Evolutionary conservation across 2,888 invertebrate species (phyloP).

Genomic region (Willowsia nigromaculata): DNA sequence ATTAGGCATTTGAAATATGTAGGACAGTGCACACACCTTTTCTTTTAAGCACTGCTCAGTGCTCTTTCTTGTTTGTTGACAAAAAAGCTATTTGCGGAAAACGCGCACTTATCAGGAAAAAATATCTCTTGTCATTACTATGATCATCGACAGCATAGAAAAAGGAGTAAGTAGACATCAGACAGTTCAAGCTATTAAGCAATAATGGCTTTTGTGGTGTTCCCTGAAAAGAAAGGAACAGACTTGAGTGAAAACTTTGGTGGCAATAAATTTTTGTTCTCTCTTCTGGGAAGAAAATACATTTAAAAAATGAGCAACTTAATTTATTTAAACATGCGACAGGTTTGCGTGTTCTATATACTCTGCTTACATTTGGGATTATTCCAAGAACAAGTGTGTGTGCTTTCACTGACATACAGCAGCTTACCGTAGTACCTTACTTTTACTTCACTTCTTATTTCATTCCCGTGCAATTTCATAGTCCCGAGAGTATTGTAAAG

Average conservation of each 20-base stretch:
- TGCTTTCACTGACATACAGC: neutral
- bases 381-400: neutral
- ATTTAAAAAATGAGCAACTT: neutral
- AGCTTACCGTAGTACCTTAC: too few species aligned
- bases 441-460: neutral
- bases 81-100: neutral
- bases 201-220: neutral
- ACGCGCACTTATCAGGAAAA: neutral
- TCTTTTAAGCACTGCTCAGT: neutral
- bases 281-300: neutral
- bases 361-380: neutral
- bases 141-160: neutral
- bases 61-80: neutral
- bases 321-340: constrained; percentile 60
- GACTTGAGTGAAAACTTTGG: neutral
- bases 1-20: too few species aligned
- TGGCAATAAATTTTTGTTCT: neutral
- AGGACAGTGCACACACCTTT: neutral
- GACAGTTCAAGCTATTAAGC: neutral
- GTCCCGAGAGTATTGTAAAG: too few species aligned
- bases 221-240: neutral
- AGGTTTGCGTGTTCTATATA: constrained; percentile 51
- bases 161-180: neutral
- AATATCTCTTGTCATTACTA: neutral
- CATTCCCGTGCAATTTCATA: neutral